Conservation (phyloP, 2,888 invertebrate genomes). For the Eucriotettix oculatus region DNA sequence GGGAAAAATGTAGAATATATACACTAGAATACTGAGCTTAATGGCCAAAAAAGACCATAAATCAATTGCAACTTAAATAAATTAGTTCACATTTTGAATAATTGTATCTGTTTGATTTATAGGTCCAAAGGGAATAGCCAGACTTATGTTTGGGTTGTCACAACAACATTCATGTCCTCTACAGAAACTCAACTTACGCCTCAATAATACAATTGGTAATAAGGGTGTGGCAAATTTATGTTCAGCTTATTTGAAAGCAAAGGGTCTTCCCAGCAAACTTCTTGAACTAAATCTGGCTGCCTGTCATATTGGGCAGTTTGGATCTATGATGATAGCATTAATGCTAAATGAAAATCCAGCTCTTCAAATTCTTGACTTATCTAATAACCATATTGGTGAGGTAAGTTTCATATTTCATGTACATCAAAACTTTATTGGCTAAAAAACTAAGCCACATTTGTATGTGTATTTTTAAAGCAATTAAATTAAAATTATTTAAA, state of each 20-base stretch:
- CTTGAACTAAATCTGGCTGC: conserved; percentile 37
- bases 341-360: conserved; percentile 36
- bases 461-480: too few relatives aligned
- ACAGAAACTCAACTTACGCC: conserved; percentile 32
- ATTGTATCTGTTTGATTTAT: background rate
- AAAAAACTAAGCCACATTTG: too few relatives aligned
- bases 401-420: conserved; percentile 15
- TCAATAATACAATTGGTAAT: conserved; percentile 40
- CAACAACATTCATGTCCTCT: conserved; percentile 31
- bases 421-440: too few relatives aligned
- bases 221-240: conserved; percentile 40
- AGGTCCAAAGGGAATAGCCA: conserved; percentile 30
- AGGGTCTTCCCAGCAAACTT: conserved; percentile 32
- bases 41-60: too few relatives aligned
- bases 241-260: conserved; percentile 22
- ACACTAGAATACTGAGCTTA: too few relatives aligned
- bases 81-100: too few relatives aligned
- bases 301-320: conserved; percentile 34
- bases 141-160: conserved; percentile 34
- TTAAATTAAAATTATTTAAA: too few relatives aligned
- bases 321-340: conserved; percentile 35
- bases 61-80: too few relatives aligned
- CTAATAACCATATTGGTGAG: conserved; percentile 40
- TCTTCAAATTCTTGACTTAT: conserved; percentile 36
- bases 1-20: too few relatives aligned